Conservation (phyloP, 1,140 invertebrate species). For the Stegodyphus dumicola region DNA sequence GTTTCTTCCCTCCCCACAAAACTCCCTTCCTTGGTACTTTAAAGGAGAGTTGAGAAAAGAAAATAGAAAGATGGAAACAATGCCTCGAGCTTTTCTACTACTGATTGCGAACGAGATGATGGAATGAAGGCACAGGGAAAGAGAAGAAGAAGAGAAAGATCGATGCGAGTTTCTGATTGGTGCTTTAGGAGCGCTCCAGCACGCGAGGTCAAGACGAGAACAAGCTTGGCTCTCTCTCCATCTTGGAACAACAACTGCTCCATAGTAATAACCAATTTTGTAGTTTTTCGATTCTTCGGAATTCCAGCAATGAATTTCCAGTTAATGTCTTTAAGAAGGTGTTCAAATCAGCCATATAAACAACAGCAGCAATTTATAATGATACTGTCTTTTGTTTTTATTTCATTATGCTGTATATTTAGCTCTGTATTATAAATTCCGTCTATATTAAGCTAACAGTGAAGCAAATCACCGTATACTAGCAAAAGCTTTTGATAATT, state of each 20-base stretch:
- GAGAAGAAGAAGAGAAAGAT: neutral
- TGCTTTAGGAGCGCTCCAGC: neutral
- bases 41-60: neutral
- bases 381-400: no score
- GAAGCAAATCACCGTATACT: no score
- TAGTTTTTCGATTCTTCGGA: neutral
- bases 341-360: no score
- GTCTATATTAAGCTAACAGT: no score
- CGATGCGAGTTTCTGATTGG: conserved; percentile 34
- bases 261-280: neutral
- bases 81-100: neutral
- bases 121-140: neutral
- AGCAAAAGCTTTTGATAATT: no score
- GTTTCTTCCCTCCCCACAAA: neutral
- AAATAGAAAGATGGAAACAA: no score
- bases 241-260: conserved; percentile 15
- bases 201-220: neutral
- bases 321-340: neutral
- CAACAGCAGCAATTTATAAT: no score
- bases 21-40: neutral
- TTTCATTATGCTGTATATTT: no score
- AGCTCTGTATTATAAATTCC: no score
- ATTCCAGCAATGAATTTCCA: neutral
- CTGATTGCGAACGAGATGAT: no score
- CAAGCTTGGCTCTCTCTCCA: neutral